A percentile compares a stretch with the other conserved stretches of the same genome.
phyloP scores from a whole-genome alignment of 2,113 vertebrate genomes.

The Odontophorus gujanensis region DNA sequence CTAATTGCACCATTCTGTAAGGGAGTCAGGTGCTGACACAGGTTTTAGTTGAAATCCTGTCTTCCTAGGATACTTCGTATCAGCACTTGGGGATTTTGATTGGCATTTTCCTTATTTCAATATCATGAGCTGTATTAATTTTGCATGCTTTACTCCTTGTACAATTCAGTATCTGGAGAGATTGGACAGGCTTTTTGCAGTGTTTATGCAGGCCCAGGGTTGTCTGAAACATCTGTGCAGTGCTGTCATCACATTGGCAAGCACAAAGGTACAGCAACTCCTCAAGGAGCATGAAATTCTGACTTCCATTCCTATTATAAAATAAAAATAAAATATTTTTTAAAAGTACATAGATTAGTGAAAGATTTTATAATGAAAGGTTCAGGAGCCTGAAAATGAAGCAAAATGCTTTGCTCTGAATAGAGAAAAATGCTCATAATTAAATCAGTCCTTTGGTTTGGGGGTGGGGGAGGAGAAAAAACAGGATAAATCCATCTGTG shows the following conservation, averaged over 20 bases:
- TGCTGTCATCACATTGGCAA: not conserved
- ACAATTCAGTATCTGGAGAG: not conserved
- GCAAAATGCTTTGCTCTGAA: not conserved
- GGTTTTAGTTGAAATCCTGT: not conserved
- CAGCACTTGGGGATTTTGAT: constrained; percentile 3
- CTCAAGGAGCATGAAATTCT: not conserved
- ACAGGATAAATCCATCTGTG: not conserved
- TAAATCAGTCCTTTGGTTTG: not conserved
- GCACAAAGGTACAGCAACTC: not conserved
- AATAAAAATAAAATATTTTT: not conserved
- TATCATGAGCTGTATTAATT: not conserved
- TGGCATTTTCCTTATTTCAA: not conserved
- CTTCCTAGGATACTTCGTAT: not conserved
- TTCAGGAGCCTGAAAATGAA: not conserved
- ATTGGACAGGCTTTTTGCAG: not conserved
- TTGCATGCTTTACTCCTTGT: not conserved
- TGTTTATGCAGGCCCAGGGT: not conserved
- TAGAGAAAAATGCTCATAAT: not conserved
- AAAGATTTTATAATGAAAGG: not conserved
- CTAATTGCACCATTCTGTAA: not conserved
- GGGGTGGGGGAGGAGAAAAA: not conserved
- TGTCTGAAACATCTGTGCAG: not conserved
- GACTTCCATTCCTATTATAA: not conserved
- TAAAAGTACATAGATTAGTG: not conserved
- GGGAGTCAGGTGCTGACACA: not conserved